Evolutionary conservation across 2,888 invertebrate species (phyloP).

Genomic region (Drosophila niveifrons): DNA sequence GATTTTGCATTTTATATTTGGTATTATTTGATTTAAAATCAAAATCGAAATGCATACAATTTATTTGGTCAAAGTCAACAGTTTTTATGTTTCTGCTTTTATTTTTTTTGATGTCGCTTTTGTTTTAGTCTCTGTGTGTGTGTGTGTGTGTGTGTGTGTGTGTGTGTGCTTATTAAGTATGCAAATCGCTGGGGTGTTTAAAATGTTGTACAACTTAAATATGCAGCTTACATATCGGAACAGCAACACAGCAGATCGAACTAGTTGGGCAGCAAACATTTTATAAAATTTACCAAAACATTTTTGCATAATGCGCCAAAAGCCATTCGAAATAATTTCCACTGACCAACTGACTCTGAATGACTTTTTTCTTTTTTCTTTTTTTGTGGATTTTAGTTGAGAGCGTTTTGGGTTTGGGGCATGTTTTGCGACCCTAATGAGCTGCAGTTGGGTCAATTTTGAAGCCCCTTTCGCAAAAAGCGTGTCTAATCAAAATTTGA

Average conservation of each 20-base stretch:
- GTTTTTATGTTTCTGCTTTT: conserved; percentile 2
- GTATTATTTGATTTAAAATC: conserved; percentile 48
- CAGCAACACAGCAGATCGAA: conserved; percentile 33
- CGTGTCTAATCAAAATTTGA: conserved; percentile 49
- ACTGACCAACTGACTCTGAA: conserved; percentile 32
- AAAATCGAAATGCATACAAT: conserved; percentile 31
- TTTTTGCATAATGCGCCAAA: conserved; percentile 48
- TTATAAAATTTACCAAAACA: conserved; percentile 35
- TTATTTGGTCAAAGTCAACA: conserved; percentile 41
- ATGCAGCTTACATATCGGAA: conserved; percentile 59
- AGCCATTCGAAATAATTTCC: conserved; percentile 14
- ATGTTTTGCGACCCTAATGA: conserved; percentile 60
- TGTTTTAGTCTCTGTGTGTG: background rate
- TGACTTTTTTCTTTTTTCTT: conserved; percentile 23
- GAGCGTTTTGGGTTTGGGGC: conserved; percentile 1
- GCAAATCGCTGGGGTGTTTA: conserved; percentile 65
- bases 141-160: no score
- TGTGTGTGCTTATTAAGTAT: conserved; percentile 59
- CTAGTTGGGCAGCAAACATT: conserved; percentile 51
- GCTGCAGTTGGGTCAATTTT: conserved; percentile 28
- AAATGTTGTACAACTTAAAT: conserved; percentile 67
- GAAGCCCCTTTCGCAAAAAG: conserved; percentile 20
- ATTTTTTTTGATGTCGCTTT: conserved; percentile 6
- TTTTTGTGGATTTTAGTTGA: conserved; percentile 31
- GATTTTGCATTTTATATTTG: conserved; percentile 62